phyloP scores from a whole-genome alignment of 2,113 vertebrate species.

The Mobula hypostoma region DNA sequence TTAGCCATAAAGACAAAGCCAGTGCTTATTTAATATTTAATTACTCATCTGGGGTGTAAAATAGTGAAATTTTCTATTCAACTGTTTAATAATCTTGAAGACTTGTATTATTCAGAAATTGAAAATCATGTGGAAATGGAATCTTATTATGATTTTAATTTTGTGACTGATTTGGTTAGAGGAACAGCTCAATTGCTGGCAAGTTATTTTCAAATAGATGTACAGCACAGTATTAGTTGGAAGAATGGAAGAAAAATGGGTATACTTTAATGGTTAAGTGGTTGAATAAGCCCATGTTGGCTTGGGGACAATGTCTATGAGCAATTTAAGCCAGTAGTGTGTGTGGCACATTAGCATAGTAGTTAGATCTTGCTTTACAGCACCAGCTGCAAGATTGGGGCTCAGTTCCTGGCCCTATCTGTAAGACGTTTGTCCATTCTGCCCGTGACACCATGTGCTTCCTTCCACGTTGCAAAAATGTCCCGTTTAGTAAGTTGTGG shows the following conservation, averaged over 20 bases:
- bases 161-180: neutral
- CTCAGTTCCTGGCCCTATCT: too few relatives aligned
- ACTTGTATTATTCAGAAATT: neutral
- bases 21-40: conserved; percentile 8
- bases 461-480: too few relatives aligned
- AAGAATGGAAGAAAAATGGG: neutral
- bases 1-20: neutral
- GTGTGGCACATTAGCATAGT: too few relatives aligned
- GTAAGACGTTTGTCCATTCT: too few relatives aligned
- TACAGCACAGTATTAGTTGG: neutral
- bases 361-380: too few relatives aligned
- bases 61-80: neutral
- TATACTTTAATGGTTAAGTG: neutral
- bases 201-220: neutral
- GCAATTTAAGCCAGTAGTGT: neutral
- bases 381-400: too few relatives aligned
- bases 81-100: neutral
- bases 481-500: too few relatives aligned
- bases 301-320: neutral
- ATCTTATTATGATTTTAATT: neutral
- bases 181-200: neutral
- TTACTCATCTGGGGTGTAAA: neutral
- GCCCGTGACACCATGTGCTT: too few relatives aligned
- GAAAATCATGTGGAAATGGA: neutral
- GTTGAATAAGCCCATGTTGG: neutral